Evolutionary conservation across 2,888 invertebrate genomes (phyloP).

Genomic region (Eustalomyia histrio): DNA sequence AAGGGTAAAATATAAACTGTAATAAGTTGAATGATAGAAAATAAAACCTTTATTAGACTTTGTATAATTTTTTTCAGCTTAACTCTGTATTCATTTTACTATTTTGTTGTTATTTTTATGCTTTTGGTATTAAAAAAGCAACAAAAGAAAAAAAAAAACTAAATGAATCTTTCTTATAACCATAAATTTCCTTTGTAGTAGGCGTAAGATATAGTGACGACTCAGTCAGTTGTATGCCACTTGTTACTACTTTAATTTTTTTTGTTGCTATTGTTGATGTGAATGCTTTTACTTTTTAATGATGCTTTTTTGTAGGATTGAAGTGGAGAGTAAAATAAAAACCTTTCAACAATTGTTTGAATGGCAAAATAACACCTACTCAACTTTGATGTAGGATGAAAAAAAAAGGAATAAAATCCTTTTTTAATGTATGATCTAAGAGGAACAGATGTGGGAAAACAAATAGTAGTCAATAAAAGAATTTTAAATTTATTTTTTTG

Average conservation of each 20-base stretch:
- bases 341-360: background rate
- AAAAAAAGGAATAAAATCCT: conserved; percentile 16
- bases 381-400: conserved; percentile 8
- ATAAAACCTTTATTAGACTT: background rate
- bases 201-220: conserved; percentile 10
- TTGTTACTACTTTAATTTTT: conserved; percentile 20
- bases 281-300: conserved; percentile 23
- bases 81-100: background rate
- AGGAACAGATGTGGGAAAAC: conserved; percentile 1
- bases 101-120: conserved; percentile 7
- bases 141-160: background rate
- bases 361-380: conserved; percentile 22
- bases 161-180: conserved; percentile 2
- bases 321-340: conserved; percentile 5
- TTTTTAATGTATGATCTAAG: conserved; percentile 10
- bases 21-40: background rate
- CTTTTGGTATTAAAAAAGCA: background rate
- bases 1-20: conserved; percentile 12
- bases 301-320: conserved; percentile 9
- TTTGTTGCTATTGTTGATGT: background rate
- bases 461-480: background rate
- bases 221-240: conserved; percentile 17
- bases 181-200: conserved; percentile 24
- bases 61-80: background rate
- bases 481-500: no score